Evolutionary conservation across 2,888 invertebrate species (phyloP).

Genomic region (Phragmatobia fuliginosa): DNA sequence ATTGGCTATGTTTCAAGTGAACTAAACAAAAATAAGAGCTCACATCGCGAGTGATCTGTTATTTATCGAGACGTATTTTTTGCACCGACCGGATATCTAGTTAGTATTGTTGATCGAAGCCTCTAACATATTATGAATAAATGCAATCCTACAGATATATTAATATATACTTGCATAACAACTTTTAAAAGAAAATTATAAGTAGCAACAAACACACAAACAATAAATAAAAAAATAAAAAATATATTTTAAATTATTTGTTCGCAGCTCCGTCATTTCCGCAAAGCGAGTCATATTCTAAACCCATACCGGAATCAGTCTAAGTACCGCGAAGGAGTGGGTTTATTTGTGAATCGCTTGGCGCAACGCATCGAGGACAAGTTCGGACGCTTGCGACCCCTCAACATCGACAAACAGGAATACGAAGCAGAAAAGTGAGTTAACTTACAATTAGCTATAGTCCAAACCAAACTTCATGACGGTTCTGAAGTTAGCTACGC

Average conservation of each 20-base stretch:
- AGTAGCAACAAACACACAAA: background rate
- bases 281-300: slow-evolving; percentile 87
- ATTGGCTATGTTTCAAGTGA: too few species aligned
- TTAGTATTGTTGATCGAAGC: too few species aligned
- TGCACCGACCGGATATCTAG: too few species aligned
- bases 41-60: too few species aligned
- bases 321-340: slow-evolving; percentile 87
- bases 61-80: too few species aligned
- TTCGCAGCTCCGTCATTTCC: slow-evolving; percentile 86
- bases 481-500: too few species aligned
- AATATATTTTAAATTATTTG: background rate
- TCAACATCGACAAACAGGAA: slow-evolving; percentile 89
- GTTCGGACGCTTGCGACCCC: slow-evolving; percentile 90
- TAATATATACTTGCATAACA: background rate
- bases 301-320: slow-evolving; percentile 87
- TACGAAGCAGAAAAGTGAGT: slow-evolving; percentile 88
- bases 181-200: background rate
- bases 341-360: slow-evolving; percentile 75
- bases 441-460: too few species aligned
- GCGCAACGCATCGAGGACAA: slow-evolving; percentile 91
- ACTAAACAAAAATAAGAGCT: too few species aligned
- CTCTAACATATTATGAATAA: too few species aligned
- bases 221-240: background rate
- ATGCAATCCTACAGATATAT: too few species aligned
- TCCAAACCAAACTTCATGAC: too few species aligned